A percentile compares a stretch with the other conserved stretches of the same genome.
Evolutionary conservation across 2,888 invertebrate species (phyloP).

Genomic region (Ophraella communa): DNA sequence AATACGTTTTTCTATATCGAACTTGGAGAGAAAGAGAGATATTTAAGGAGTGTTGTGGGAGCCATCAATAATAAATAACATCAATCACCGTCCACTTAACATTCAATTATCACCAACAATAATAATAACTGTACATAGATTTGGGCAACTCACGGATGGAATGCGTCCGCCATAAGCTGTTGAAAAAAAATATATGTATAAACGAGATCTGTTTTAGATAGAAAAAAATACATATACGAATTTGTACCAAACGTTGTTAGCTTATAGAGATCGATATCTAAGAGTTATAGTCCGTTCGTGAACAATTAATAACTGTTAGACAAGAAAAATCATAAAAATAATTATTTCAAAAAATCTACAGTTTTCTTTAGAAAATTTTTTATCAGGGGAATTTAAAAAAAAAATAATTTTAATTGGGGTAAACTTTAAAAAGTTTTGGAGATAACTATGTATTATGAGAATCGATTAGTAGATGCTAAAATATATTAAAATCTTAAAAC

Average conservation of each 20-base stretch:
- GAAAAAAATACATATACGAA: conserved; percentile 1
- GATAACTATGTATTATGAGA: too few species aligned
- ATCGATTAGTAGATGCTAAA: too few species aligned
- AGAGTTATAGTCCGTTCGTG: not conserved
- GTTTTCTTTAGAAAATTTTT: too few species aligned
- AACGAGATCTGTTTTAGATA: conserved; percentile 19
- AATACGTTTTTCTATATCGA: not conserved
- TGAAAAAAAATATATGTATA: too few species aligned
- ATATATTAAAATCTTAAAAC: too few species aligned
- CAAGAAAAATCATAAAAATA: too few species aligned
- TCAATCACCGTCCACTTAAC: conserved; percentile 32
- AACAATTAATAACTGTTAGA: not conserved
- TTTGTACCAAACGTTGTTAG: not conserved
- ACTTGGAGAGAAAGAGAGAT: not conserved
- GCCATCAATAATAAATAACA: conserved; percentile 31
- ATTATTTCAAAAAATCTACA: not conserved
- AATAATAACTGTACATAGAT: conserved; percentile 30
- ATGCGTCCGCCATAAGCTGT: conserved; percentile 13
- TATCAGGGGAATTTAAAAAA: too few species aligned
- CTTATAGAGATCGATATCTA: not conserved
- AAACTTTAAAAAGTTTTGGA: too few species aligned
- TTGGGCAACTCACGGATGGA: conserved; percentile 27
- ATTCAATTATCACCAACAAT: conserved; percentile 33
- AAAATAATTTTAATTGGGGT: too few species aligned
- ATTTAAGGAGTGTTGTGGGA: conserved; percentile 32